Base-by-base conservation (phyloP, 2,888 invertebrate species). In the Synergus umbraculus region DNA sequence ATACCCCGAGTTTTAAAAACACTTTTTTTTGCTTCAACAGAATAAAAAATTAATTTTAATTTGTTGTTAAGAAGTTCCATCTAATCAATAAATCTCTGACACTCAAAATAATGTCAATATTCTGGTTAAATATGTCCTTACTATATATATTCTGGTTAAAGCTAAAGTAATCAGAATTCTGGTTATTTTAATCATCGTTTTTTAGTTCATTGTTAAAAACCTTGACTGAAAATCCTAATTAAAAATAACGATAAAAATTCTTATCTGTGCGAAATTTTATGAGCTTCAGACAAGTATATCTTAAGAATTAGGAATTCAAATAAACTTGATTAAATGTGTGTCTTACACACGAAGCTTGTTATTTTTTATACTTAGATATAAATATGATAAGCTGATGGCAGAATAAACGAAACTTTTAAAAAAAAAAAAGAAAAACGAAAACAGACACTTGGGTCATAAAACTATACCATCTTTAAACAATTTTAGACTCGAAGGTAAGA, bases 1-100 rank as follows among this genome's bases (percentile, higher is more conserved):
- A 73, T 73, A 73, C 54, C 73, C 73, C 54, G 73, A 73, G 73
- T 54, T 7, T 41, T 54, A 49, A 69, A 69, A 69, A 69, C 15
- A 73, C n/a, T 73, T 54, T 22, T 22, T 22, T 73, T 54, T 66
- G 41, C 41, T 49, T 67, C 29, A 67, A 73, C 13, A 44, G 13
- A 41, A 73, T 73, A 78, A 69, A 67, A 78, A 63, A 46, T 63
- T 43, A 43, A 29, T 46, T 44, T 49, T 41, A 67, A 43, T 78
- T 78, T 78, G 44, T 73, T 60, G 54, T 78, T 46, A 67, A 46
- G 44, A 67, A 12, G 22, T 60, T 60, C 22, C 10, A 60, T 12
- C 22, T 4, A 10, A 22, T 12, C 22, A 12, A 60, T 10, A 22
- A 60, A 22, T 22, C 12, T 60, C 18, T 54, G 4, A 60, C 13